These are phyloP conservation scores for Drosophila aff. DNA, from an alignment of 1,140 invertebrate genomes.

Conservation along the genomic window DNA sequence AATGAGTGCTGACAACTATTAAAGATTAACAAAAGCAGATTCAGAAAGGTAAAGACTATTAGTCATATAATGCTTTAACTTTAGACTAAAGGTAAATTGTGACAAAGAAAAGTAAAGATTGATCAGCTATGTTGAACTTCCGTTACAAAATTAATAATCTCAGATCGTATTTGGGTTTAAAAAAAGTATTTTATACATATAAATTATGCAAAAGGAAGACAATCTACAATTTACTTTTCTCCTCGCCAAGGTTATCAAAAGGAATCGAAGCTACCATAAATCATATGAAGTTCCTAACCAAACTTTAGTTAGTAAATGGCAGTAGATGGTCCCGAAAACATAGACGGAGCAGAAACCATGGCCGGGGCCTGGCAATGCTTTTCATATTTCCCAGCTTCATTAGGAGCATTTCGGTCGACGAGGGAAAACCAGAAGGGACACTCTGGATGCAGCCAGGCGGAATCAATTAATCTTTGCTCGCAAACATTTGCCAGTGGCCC, in stretches of 20 bases:
- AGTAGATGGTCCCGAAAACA: constrained; percentile 3
- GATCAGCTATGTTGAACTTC: too few species aligned
- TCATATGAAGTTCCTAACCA: constrained; percentile 9
- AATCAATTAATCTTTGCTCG: constrained; percentile 81
- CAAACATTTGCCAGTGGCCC: constrained; percentile 74
- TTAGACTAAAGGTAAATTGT: too few species aligned
- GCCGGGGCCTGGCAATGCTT: neutral
- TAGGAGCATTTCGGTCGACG: constrained; percentile 7
- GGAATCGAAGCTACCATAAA: constrained; percentile 18
- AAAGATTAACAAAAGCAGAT: too few species aligned
- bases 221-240: too few species aligned
- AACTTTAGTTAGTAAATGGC: constrained; percentile 10
- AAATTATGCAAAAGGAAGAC: neutral
- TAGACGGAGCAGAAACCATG: constrained; percentile 6
- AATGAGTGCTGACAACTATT: too few species aligned
- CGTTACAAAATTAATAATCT: neutral
- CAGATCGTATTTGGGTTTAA: neutral
- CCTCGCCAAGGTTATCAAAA: neutral
- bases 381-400: constrained; percentile 2
- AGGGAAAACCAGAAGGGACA: constrained; percentile 58
- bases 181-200: neutral
- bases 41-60: too few species aligned
- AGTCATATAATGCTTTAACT: too few species aligned
- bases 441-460: constrained; percentile 77
- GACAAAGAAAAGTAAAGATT: too few species aligned